Conservation (phyloP, 2,113 vertebrate genomes). For the Panthera tigris region DNA sequence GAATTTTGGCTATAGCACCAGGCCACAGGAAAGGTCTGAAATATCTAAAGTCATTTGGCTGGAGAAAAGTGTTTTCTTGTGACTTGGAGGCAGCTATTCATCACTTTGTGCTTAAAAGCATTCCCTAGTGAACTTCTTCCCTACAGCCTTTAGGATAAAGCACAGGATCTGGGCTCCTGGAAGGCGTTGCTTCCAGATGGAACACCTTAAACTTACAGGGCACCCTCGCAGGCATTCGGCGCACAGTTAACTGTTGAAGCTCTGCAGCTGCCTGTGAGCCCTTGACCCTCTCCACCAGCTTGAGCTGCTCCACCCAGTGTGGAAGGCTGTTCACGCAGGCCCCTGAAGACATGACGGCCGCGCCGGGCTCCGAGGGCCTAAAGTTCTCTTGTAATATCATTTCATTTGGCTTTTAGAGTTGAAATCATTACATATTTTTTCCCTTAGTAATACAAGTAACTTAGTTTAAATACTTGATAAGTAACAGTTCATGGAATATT, state of each 20-base stretch:
- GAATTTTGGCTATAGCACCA: background rate
- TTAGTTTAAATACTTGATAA: background rate
- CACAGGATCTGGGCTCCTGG: background rate
- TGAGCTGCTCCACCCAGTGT: constrained; percentile 92
- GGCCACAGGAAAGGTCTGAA: background rate
- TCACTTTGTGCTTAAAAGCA: background rate
- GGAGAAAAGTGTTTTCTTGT: background rate
- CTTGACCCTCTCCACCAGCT: constrained; percentile 94
- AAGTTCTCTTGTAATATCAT: background rate
- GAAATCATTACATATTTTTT: background rate
- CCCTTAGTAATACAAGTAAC: background rate
- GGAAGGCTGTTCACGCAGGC: constrained; percentile 89
- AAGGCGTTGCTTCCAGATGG: constrained; percentile 89
- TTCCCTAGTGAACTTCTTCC: background rate
- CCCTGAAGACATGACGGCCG: constrained; percentile 89
- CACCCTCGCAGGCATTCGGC: constrained; percentile 93
- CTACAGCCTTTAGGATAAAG: background rate
- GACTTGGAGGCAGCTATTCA: background rate
- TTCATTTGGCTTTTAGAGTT: background rate
- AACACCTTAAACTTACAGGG: constrained; percentile 86
- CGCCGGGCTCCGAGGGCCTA: background rate
- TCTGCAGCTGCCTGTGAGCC: constrained; percentile 94
- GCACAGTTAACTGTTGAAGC: constrained; percentile 92
- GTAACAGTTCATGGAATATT: background rate
- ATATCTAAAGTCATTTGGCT: background rate